Evolutionary conservation across 2,113 vertebrate genomes (phyloP).

Genomic region (Rattus rattus): DNA sequence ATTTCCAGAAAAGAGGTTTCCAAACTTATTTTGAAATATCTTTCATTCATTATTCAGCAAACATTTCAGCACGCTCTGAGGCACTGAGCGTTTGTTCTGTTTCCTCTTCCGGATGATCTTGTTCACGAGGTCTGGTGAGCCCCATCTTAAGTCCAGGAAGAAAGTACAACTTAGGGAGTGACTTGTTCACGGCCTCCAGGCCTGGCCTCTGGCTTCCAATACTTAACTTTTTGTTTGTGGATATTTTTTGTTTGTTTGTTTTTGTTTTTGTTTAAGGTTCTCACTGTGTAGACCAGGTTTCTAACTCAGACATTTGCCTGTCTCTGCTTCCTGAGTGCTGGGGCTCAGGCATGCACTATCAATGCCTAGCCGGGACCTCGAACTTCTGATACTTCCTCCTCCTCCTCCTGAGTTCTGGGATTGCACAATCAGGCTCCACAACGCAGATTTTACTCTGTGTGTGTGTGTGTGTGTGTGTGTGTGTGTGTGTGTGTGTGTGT

Average conservation of each 20-base stretch:
- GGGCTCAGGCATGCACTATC: background rate
- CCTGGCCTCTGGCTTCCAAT: background rate
- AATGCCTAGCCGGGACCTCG: background rate
- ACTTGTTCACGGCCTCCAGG: background rate
- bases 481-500: background rate
- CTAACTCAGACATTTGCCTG: background rate
- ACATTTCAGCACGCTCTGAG: conserved; percentile 49
- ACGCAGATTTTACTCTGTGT: background rate
- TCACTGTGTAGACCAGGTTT: background rate
- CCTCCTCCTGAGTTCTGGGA: background rate
- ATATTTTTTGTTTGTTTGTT: background rate
- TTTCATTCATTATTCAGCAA: conserved; percentile 31
- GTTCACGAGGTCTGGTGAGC: background rate
- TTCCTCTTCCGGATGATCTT: background rate
- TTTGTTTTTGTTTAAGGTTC: background rate
- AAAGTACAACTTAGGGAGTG: background rate
- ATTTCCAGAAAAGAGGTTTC: conserved; percentile 62
- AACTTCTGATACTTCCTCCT: background rate
- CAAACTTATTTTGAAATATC: conserved; percentile 47
- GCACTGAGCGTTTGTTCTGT: conserved; percentile 22
- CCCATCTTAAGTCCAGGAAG: background rate
- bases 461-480: background rate
- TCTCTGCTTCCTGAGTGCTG: background rate
- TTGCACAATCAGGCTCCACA: background rate
- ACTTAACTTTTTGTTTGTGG: background rate